Conservation (phyloP, 2,113 vertebrate genomes). For the Rana temporaria region DNA sequence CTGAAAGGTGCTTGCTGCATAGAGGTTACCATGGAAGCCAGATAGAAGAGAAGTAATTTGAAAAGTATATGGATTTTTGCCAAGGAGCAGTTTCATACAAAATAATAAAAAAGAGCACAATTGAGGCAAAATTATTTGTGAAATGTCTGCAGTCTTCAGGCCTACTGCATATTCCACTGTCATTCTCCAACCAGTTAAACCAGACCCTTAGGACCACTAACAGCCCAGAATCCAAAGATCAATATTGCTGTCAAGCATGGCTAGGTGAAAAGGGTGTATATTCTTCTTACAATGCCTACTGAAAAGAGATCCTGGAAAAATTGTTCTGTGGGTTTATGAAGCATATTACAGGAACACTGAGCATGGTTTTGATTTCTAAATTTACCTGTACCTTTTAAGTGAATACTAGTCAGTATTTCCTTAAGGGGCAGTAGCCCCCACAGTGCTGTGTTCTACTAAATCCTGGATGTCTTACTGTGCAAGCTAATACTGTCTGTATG, state of each 20-base stretch:
- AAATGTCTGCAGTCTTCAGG: background rate
- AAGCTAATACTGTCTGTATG: no score
- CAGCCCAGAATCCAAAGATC: background rate
- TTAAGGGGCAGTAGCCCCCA: no score
- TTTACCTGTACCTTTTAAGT: no score
- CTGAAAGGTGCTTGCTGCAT: slow-evolving; percentile 23
- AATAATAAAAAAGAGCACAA: slow-evolving; percentile 22
- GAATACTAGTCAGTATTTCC: no score
- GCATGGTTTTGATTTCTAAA: no score
- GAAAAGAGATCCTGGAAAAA: no score
- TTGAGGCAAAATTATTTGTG: background rate
- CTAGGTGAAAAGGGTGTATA: no score
- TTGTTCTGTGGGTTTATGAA: no score
- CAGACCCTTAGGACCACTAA: background rate
- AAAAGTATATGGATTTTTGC: slow-evolving; percentile 34
- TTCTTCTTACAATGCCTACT: no score
- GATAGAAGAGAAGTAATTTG: slow-evolving; percentile 27
- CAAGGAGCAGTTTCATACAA: slow-evolving; percentile 9
- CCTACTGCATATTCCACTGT: background rate
- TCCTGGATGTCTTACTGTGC: no score
- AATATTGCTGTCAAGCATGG: background rate
- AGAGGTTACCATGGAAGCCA: slow-evolving; percentile 37
- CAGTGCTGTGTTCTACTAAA: no score
- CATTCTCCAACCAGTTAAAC: background rate
- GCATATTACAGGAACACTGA: no score